Conservation (phyloP, 2,113 vertebrate genomes). For the Brachypodius melanocephalos region DNA sequence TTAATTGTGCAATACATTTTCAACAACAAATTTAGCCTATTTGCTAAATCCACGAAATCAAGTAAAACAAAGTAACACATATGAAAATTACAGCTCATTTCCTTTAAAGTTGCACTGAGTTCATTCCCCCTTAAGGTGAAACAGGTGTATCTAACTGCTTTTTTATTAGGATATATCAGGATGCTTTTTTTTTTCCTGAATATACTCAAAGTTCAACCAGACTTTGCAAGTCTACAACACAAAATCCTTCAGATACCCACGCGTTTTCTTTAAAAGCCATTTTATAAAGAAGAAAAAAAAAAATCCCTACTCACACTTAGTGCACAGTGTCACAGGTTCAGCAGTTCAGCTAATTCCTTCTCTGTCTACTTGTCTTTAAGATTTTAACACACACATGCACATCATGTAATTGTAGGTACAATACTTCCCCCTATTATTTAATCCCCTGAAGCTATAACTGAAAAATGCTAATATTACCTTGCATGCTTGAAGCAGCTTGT, state of each 20-base stretch:
- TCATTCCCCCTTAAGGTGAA: not conserved
- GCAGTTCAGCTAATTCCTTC: not conserved
- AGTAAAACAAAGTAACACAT: not conserved
- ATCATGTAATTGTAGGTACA: constrained; percentile 23
- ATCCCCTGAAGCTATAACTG: constrained; percentile 69
- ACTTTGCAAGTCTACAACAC: not conserved
- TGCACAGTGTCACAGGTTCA: not conserved
- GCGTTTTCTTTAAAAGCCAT: not conserved
- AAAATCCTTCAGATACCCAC: not conserved
- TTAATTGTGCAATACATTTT: not conserved
- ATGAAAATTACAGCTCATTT: not conserved
- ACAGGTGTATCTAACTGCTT: not conserved
- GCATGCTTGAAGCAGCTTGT: constrained; percentile 68
- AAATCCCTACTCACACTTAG: not conserved
- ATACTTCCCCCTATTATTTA: constrained; percentile 66
- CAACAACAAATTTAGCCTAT: not conserved
- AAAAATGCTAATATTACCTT: constrained; percentile 64
- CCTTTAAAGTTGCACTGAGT: not conserved
- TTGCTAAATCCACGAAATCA: not conserved
- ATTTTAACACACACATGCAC: not conserved
- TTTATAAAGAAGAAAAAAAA: not conserved
- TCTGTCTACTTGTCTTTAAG: not conserved
- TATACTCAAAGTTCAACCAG: not conserved
- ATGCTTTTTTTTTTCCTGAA: not conserved
- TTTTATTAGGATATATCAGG: not conserved